Evolutionary conservation across 2,888 invertebrate species (phyloP).

Genomic region (Prosapia bicincta): DNA sequence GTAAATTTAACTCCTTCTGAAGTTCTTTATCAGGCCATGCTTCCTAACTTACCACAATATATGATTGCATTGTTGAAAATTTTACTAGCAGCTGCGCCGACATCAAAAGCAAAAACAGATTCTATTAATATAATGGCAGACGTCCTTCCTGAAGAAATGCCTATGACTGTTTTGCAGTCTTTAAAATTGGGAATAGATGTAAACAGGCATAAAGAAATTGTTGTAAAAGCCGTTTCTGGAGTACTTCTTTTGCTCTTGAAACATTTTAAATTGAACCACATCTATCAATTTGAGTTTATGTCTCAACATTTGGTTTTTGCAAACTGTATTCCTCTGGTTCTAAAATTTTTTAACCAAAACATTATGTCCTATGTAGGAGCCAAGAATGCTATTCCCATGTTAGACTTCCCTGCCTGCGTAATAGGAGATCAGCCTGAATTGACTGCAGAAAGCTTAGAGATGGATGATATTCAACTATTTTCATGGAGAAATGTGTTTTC

Average conservation of each 20-base stretch:
- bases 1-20: constrained; percentile 82
- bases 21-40: constrained; percentile 81
- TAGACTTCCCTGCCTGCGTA: constrained; percentile 95
- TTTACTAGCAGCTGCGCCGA: constrained; percentile 94
- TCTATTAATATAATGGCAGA: constrained; percentile 98
- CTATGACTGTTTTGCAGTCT: constrained; percentile 91
- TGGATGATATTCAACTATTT: constrained; percentile 78
- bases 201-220: constrained; percentile 97
- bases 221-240: constrained; percentile 93
- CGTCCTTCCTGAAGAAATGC: constrained; percentile 96
- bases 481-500: constrained; percentile 99
- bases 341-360: constrained; percentile 99
- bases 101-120: constrained; percentile 97
- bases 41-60: constrained; percentile 94
- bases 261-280: constrained; percentile 95
- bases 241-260: constrained; percentile 89
- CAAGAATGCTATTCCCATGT: constrained; percentile 86
- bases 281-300: constrained; percentile 99
- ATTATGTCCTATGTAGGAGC: constrained; percentile 92
- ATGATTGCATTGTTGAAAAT: constrained; percentile 97
- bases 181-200: constrained; percentile 96
- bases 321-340: constrained; percentile 95
- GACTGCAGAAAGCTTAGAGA: constrained; percentile 85
- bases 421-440: constrained; percentile 93
- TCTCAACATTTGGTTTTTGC: constrained; percentile 98